A percentile compares a stretch with the other conserved stretches of the same genome.
Conservation (phyloP, 2,888 invertebrate genomes). For the Eubasilissa splendida region DNA sequence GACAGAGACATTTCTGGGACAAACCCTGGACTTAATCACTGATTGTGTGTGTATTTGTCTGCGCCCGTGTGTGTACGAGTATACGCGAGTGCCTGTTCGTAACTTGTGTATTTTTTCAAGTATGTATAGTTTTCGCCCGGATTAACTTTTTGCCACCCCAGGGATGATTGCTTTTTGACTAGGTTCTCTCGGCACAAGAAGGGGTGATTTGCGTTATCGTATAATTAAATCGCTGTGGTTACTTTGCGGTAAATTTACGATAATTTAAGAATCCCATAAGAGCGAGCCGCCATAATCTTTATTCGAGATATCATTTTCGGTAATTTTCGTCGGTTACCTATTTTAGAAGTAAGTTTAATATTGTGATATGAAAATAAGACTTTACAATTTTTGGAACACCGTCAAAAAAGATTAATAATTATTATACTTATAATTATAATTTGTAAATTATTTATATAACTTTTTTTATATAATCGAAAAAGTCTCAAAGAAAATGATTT, state of each 20-base stretch:
- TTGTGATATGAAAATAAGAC: too few species aligned
- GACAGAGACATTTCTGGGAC: conserved; percentile 43
- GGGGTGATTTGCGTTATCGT: conserved; percentile 34
- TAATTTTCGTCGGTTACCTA: too few species aligned
- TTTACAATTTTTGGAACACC: too few species aligned
- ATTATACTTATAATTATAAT: too few species aligned
- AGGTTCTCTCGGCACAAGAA: conserved; percentile 29
- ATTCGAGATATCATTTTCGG: conserved; percentile 3
- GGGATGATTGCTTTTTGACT: conserved; percentile 46
- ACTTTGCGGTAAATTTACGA: conserved; percentile 33
- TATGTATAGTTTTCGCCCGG: conserved; percentile 16
- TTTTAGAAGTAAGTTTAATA: too few species aligned
- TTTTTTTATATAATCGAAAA: too few species aligned
- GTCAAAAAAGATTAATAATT: too few species aligned
- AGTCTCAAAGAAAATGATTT: too few species aligned
- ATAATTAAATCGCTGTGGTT: conserved; percentile 34
- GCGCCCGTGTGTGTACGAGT: neutral
- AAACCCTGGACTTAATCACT: conserved; percentile 53
- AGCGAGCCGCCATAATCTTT: neutral
- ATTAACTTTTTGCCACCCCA: conserved; percentile 50
- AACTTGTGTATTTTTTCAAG: conserved; percentile 25
- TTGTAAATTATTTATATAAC: too few species aligned
- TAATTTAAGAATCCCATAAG: conserved; percentile 21
- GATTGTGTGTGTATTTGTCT: conserved; percentile 47
- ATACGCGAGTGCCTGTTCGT: neutral